These are phyloP conservation scores for Pelodiscus sinensis DNA, from an alignment of 2,113 vertebrate genomes.

Conservation along the genomic window DNA sequence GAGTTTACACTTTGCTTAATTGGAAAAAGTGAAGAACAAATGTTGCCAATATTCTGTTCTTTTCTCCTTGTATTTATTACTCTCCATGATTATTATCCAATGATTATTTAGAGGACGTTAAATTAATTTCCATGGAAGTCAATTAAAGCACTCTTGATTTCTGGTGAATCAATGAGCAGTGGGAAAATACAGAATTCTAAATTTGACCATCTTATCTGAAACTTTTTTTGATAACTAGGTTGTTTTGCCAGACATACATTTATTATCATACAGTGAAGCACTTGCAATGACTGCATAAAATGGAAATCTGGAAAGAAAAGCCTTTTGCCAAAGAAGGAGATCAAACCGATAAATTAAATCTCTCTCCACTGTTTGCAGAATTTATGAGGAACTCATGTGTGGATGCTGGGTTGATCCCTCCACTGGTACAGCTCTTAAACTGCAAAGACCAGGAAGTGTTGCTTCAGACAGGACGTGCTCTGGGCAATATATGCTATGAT, in stretches of 20 bases:
- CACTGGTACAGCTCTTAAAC: constrained; percentile 92
- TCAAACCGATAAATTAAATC: not conserved
- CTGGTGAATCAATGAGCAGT: constrained; percentile 9
- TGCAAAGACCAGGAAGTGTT: constrained; percentile 95
- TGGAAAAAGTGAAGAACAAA: constrained; percentile 2
- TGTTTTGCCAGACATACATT: not conserved
- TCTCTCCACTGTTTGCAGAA: constrained; percentile 79
- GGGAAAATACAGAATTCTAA: constrained; percentile 8
- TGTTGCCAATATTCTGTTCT: not conserved
- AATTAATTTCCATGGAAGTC: constrained; percentile 49
- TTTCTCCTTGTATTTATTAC: not conserved
- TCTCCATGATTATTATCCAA: not conserved
- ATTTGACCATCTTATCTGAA: constrained; percentile 5
- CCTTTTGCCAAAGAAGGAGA: not conserved
- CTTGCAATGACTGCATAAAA: not conserved
- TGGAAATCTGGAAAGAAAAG: not conserved
- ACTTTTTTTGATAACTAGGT: not conserved
- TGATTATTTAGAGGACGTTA: constrained; percentile 16
- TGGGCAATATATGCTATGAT: constrained; percentile 99
- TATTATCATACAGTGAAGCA: not conserved
- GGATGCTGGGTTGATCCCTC: constrained; percentile 93
- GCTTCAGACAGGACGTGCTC: constrained; percentile 95
- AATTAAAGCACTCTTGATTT: constrained; percentile 55
- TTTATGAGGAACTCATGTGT: constrained; percentile 96
- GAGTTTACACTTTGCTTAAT: constrained; percentile 15